These are phyloP conservation scores for Silurus meridionalis DNA, from an alignment of 2,113 vertebrate genomes.

Conservation along the genomic window DNA sequence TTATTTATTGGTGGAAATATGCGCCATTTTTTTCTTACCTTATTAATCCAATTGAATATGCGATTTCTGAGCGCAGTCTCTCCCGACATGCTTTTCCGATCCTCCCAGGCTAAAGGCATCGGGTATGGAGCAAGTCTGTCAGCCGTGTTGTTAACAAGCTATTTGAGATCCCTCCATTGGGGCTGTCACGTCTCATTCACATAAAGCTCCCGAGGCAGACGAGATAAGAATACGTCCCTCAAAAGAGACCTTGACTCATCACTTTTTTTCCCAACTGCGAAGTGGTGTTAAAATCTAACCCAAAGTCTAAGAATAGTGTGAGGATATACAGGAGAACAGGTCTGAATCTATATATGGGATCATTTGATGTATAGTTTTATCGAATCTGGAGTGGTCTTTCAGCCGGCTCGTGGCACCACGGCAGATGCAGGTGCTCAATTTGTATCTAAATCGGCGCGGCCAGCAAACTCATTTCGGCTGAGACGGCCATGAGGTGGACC, in stretches of 20 bases:
- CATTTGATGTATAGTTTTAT: conserved; percentile 28
- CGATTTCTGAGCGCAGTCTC: background rate
- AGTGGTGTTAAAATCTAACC: conserved; percentile 29
- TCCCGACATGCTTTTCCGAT: conserved; percentile 6
- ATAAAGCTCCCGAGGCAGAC: conserved; percentile 44
- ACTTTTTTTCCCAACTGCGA: conserved; percentile 20
- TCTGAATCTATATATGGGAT: background rate
- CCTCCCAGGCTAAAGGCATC: conserved; percentile 14
- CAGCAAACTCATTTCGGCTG: conserved; percentile 55
- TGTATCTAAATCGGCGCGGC: conserved; percentile 58
- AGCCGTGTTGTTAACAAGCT: conserved; percentile 43
- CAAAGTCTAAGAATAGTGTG: background rate
- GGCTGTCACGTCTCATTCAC: conserved; percentile 48
- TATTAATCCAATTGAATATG: conserved; percentile 10
- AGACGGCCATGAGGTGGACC: conserved; percentile 46
- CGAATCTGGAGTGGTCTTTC: conserved; percentile 26
- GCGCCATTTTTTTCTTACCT: background rate
- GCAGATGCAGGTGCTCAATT: conserved; percentile 53
- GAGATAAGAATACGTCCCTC: conserved; percentile 36
- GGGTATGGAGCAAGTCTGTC: conserved; percentile 47
- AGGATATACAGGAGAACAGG: background rate
- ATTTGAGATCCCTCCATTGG: conserved; percentile 42
- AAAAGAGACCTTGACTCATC: conserved; percentile 45
- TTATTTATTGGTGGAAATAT: background rate
- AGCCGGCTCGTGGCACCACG: conserved; percentile 23